phyloP scores from a whole-genome alignment of 2,113 vertebrate species.

The Sceloporus undulatus region DNA sequence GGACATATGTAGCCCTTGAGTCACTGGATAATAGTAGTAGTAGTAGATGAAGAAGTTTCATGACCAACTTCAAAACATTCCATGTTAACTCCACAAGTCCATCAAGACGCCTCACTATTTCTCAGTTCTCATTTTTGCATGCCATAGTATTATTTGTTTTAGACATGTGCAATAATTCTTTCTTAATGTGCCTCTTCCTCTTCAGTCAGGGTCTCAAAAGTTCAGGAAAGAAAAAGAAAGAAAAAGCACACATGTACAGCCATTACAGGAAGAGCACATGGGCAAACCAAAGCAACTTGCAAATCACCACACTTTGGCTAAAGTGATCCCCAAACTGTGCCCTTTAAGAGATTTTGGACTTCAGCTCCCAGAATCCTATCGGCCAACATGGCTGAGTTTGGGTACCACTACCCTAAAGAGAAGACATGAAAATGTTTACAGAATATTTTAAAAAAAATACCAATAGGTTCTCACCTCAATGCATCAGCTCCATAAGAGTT shows the following conservation, averaged over 20 bases:
- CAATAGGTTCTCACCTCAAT: constrained; percentile 83
- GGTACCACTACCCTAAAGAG: not conserved
- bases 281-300: not conserved
- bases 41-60: too few relatives aligned
- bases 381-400: not conserved
- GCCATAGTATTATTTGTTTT: not conserved
- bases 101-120: not conserved
- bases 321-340: too few relatives aligned
- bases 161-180: not conserved
- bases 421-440: not conserved
- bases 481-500: constrained; percentile 93
- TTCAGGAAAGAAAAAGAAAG: not conserved
- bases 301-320: not conserved
- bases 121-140: not conserved
- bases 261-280: not conserved
- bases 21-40: too few relatives aligned
- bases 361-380: too few relatives aligned
- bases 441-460: not conserved
- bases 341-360: too few relatives aligned
- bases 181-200: not conserved
- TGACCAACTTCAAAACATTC: too few relatives aligned
- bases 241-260: not conserved
- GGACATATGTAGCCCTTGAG: too few relatives aligned
- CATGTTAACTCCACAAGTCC: not conserved
- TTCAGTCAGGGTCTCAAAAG: not conserved